These are phyloP conservation scores for Cheirogaleus medius DNA, from an alignment of 2,113 vertebrate genomes.

Conservation along the genomic window DNA sequence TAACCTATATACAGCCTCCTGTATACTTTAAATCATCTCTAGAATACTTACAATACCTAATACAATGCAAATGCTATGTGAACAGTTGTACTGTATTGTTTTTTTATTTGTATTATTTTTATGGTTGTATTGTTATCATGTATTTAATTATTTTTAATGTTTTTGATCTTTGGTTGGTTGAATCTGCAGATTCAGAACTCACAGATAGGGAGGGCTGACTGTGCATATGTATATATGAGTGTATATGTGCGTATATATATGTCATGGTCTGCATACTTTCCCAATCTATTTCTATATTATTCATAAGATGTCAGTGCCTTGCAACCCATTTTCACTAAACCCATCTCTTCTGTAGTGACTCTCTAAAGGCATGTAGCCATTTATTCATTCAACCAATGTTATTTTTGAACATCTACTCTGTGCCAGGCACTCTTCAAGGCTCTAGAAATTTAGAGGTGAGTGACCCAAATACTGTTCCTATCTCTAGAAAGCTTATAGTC, in stretches of 20 bases:
- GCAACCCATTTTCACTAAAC: background rate
- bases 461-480: background rate
- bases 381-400: background rate
- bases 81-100: background rate
- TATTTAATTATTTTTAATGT: background rate
- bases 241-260: fast-evolving
- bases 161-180: background rate
- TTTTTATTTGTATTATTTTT: background rate
- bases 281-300: background rate
- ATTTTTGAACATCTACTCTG: background rate
- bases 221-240: background rate
- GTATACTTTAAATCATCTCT: background rate
- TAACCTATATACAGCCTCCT: background rate
- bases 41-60: background rate
- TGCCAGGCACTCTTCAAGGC: background rate
- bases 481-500: background rate
- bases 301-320: background rate
- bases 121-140: background rate
- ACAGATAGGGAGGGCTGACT: background rate
- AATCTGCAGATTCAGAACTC: background rate
- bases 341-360: background rate
- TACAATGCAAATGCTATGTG: background rate
- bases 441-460: background rate
- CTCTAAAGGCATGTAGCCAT: background rate
- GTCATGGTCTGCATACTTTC: background rate